These are phyloP conservation scores for Barnardius zonarius DNA, from an alignment of 2,113 vertebrate species.

Conservation along the genomic window DNA sequence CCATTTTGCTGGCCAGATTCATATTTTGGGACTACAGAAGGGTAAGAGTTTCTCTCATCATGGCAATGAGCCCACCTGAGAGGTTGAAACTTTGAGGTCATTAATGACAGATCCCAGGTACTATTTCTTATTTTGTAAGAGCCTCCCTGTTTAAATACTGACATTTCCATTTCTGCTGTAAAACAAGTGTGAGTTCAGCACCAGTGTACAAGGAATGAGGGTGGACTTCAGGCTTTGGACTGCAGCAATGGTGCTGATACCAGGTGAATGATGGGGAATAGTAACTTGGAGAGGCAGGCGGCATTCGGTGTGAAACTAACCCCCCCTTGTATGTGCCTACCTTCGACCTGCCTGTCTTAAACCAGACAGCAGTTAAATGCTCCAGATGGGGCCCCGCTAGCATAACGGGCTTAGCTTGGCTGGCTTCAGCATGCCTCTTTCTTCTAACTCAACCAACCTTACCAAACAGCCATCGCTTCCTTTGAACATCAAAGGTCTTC, in stretches of 20 bases:
- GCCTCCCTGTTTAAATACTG: not conserved
- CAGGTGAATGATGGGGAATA: not conserved
- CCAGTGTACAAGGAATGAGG: not conserved
- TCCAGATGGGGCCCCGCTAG: slow-evolving; percentile 11
- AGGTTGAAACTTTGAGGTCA: not conserved
- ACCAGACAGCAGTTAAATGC: not conserved
- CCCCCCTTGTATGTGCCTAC: not conserved
- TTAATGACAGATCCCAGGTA: not conserved
- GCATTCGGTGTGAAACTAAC: rapidly evolving
- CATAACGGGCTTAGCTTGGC: not conserved
- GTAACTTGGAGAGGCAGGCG: rapidly evolving
- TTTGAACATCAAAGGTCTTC: slow-evolving; percentile 48
- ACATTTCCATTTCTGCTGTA: not conserved
- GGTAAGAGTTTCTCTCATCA: not conserved
- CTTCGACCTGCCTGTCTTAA: not conserved
- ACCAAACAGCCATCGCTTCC: not conserved
- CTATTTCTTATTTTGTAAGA: not conserved
- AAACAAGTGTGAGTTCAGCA: not conserved
- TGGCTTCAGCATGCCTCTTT: not conserved
- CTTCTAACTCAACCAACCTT: slow-evolving; percentile 24
- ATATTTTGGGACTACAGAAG: not conserved
- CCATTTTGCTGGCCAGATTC: not conserved
- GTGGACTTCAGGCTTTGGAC: not conserved
- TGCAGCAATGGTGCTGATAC: not conserved
- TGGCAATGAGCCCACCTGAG: not conserved